phyloP scores from a whole-genome alignment of 2,113 vertebrate genomes.

The Halcyon malimbica region DNA sequence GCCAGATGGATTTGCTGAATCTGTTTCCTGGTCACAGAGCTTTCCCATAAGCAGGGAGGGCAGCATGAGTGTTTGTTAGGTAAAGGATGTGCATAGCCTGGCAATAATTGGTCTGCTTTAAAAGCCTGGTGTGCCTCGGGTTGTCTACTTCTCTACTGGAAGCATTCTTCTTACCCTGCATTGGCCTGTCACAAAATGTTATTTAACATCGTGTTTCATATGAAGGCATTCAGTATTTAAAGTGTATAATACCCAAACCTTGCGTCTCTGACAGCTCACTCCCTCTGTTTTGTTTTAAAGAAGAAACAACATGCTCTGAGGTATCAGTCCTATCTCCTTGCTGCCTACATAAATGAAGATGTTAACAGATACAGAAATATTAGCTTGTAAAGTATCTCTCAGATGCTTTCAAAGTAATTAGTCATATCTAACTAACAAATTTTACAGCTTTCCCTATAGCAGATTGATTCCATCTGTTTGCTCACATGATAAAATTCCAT shows the following conservation, averaged over 20 bases:
- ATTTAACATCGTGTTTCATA: neutral
- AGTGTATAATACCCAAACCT: neutral
- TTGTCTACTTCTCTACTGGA: neutral
- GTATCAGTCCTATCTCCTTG: neutral
- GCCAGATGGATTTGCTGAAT: neutral
- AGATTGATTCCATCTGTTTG: neutral
- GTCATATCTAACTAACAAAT: neutral
- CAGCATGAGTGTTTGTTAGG: neutral
- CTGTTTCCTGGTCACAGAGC: neutral
- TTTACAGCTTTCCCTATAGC: neutral
- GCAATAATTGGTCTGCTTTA: neutral
- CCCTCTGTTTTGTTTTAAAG: neutral
- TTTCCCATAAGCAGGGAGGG: neutral
- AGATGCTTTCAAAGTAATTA: neutral
- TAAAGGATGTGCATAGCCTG: neutral
- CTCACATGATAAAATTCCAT: neutral
- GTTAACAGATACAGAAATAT: neutral
- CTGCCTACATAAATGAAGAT: neutral
- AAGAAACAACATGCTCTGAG: neutral
- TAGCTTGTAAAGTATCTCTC: neutral
- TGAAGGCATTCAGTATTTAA: neutral
- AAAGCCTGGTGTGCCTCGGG: neutral
- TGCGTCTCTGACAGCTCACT: accelerated
- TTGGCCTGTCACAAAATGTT: neutral
- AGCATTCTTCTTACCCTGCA: neutral